These are phyloP conservation scores for Xylophagus ater DNA, from an alignment of 2,888 invertebrate genomes.

Conservation along the genomic window DNA sequence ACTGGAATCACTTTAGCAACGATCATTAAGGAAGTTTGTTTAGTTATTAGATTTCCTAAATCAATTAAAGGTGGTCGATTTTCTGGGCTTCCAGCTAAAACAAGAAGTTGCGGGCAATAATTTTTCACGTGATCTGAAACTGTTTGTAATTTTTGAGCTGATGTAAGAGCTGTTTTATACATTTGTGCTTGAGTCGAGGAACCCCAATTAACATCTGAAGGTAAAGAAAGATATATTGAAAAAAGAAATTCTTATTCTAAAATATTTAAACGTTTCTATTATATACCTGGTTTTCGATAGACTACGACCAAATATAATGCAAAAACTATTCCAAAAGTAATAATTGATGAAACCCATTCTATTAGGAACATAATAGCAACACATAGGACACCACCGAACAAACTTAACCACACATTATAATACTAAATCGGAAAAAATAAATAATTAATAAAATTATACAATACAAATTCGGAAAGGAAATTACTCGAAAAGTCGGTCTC, in stretches of 20 bases:
- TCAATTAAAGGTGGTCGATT: conserved; percentile 81
- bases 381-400: conserved; percentile 71
- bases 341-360: conserved; percentile 84
- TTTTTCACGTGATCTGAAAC: conserved; percentile 96
- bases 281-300: conserved; percentile 77
- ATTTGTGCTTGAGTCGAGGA: conserved; percentile 94
- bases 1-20: conserved; percentile 80
- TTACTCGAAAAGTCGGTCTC: conserved; percentile 78
- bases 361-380: conserved; percentile 90
- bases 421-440: conserved; percentile 47
- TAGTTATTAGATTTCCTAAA: conserved; percentile 83
- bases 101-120: conserved; percentile 82
- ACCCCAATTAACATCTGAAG: conserved; percentile 91
- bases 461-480: conserved; percentile 7
- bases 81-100: conserved; percentile 74
- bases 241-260: too few species aligned
- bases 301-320: conserved; percentile 85
- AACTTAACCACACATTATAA: conserved; percentile 85
- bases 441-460: conserved; percentile 4
- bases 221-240: too few species aligned
- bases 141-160: conserved; percentile 67
- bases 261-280: conserved; percentile 12
- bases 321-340: conserved; percentile 79
- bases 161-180: conserved; percentile 81
- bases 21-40: conserved; percentile 79